A percentile compares a stretch with the other conserved stretches of the same genome.
Evolutionary conservation across 2,113 vertebrate genomes (phyloP).

Genomic region (Anarrhichthys ocellatus): DNA sequence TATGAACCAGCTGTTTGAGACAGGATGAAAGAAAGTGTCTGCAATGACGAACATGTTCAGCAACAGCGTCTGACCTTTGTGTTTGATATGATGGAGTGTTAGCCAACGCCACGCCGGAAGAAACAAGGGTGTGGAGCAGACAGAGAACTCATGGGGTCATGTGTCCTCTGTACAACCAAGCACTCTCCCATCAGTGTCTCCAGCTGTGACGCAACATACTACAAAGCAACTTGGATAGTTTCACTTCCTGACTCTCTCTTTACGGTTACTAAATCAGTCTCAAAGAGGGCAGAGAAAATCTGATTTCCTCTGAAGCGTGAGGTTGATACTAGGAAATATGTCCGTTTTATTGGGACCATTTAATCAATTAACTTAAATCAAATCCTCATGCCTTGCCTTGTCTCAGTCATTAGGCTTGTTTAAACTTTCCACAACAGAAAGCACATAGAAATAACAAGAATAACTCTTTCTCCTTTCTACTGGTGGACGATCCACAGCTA

Average conservation of each 20-base stretch:
- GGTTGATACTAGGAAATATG: not conserved
- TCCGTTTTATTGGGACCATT: conserved; percentile 1
- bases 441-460: not conserved
- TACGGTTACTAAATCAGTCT: conserved; percentile 9
- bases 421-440: not conserved
- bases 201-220: conserved; percentile 40
- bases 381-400: not conserved
- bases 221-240: conserved; percentile 26
- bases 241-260: not conserved
- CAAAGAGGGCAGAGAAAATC: not conserved
- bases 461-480: not conserved
- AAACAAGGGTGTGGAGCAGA: conserved; percentile 35
- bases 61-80: conserved; percentile 46
- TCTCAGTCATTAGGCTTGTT: not conserved
- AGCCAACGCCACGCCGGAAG: conserved; percentile 10
- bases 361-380: not conserved
- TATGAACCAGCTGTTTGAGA: not conserved
- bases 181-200: not conserved
- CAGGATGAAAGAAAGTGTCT: not conserved
- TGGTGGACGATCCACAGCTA: not conserved
- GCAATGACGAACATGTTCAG: not conserved
- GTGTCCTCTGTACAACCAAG: conserved; percentile 12
- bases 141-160: conserved; percentile 22
- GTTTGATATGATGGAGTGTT: not conserved
- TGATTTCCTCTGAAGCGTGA: not conserved